Evolutionary conservation across 1,140 invertebrate species (phyloP), one percentile per base, ranked within the genome.

Genomic region (Gonioctena quinquepunctata): DNA sequence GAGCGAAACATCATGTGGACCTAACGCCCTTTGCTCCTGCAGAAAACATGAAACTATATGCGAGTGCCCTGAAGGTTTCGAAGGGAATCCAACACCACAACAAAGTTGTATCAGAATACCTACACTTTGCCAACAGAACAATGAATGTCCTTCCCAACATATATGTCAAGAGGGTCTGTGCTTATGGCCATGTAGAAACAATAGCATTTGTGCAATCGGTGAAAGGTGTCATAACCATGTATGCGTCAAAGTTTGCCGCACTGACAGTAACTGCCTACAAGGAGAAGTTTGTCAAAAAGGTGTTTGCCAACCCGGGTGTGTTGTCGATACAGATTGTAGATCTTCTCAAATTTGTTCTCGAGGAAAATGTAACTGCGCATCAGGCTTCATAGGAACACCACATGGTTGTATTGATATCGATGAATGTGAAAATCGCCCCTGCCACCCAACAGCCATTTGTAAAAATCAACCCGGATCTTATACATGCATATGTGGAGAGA

Each of bases 251-350:
- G 87, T 96, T 26, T 97, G 95, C 80, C 94, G 94, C 77, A 89
- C 91, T 2, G 94, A 95, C 78, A 92, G 91, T 75, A 96, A 96
- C 77, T 97, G 95, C 74, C 84, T 95, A 67, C 90, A 91, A 5
- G 94, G 95, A 62, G 94, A 96, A 86, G 89, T 96, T 49, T 96
- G 95, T 76, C 88, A 90, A n/a, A 79, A 84, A 73, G 93, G 94
- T 33, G 87, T 89, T 21, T 97, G 95, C 77, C 88, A 91, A 78
- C 86, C 90, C 4, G 95, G 95, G 1, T 97, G 95, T 77, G 90
- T 91, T 23, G 89, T 88, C 2, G 92, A 94, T 79, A 86, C 89
- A 2, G 95, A 96, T 75, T 97, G 95, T 78, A 87, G 89, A 28
- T 79, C 85, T 21, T 91, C 91, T 67, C 92, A 96, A 84, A 83